Percentiles rank a stretch among this genome's conserved stretches.
phyloP scores from a whole-genome alignment of 2,888 invertebrate genomes.

The Acronicta alni region DNA sequence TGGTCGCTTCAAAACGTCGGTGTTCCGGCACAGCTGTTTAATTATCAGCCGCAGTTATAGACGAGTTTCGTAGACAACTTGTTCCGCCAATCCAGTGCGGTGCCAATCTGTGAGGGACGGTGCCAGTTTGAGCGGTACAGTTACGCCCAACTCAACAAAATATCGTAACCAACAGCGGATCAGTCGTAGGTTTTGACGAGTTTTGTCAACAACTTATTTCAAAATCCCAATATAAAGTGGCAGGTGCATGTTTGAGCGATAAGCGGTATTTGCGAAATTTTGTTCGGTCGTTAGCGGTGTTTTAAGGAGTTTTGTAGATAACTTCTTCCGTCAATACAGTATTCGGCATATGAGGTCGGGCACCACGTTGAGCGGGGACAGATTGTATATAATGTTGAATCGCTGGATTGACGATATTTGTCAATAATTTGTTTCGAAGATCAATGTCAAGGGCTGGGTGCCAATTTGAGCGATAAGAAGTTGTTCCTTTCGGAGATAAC shows the following conservation, averaged over 20 bases:
- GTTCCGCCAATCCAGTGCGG: slow-evolving; percentile 64
- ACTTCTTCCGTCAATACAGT: background rate
- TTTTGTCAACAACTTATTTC: slow-evolving; percentile 13
- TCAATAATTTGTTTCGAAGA: too few species aligned
- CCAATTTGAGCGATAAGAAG: too few species aligned
- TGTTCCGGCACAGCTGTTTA: slow-evolving; percentile 80
- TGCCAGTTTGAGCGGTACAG: slow-evolving; percentile 46
- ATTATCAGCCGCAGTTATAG: slow-evolving; percentile 80
- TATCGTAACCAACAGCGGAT: slow-evolving; percentile 1
- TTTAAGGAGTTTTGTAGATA: background rate
- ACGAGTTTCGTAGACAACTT: slow-evolving; percentile 78
- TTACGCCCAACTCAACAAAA: background rate
- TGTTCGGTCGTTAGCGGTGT: too few species aligned
- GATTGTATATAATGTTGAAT: too few species aligned
- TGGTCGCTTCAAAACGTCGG: slow-evolving; percentile 61
- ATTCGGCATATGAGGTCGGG: background rate
- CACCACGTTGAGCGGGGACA: too few species aligned
- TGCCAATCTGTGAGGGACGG: slow-evolving; percentile 49
- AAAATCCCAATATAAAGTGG: slow-evolving; percentile 3
- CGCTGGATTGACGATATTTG: too few species aligned
- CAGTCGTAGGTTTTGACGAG: background rate
- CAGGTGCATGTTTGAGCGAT: background rate
- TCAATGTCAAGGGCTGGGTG: too few species aligned
- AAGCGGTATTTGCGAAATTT: background rate
- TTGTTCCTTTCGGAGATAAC: too few species aligned